Percentiles rank a stretch among this genome's conserved stretches.
Conservation (phyloP, 2,113 vertebrate genomes). For the Psittacula cyanocephala region DNA sequence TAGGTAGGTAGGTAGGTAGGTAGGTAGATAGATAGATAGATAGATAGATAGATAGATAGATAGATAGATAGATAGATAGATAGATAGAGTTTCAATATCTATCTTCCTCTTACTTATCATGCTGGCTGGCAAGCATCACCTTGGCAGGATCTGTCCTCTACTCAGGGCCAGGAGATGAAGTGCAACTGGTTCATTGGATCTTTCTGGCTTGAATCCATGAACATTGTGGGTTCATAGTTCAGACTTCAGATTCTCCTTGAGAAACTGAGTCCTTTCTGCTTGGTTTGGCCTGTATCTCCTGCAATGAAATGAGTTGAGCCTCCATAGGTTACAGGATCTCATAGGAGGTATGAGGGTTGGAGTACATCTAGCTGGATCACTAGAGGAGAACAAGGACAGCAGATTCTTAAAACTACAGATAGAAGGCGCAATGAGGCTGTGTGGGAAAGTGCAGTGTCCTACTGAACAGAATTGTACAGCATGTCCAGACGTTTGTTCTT, state of each 20-base stretch:
- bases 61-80: background rate
- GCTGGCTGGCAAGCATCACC: background rate
- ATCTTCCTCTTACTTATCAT: background rate
- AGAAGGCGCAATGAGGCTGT: background rate
- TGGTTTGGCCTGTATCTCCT: background rate
- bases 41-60: no score
- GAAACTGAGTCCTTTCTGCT: background rate
- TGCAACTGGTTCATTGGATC: fast-evolving
- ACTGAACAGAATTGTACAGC: background rate
- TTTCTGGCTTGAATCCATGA: background rate
- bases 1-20: no score
- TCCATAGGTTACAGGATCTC: background rate
- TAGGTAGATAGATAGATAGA: no score
- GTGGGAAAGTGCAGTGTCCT: background rate
- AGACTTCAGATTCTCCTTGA: background rate
- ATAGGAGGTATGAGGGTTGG: background rate
- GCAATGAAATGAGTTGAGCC: background rate
- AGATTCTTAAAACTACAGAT: background rate
- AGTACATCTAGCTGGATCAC: background rate
- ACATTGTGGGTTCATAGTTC: background rate
- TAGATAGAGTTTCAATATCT: background rate
- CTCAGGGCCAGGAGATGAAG: background rate
- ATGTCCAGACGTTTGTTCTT: background rate
- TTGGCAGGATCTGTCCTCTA: background rate
- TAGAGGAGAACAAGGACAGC: background rate